Base-by-base conservation (phyloP, 2,113 vertebrate species). In the Tylochromis polylepis region DNA sequence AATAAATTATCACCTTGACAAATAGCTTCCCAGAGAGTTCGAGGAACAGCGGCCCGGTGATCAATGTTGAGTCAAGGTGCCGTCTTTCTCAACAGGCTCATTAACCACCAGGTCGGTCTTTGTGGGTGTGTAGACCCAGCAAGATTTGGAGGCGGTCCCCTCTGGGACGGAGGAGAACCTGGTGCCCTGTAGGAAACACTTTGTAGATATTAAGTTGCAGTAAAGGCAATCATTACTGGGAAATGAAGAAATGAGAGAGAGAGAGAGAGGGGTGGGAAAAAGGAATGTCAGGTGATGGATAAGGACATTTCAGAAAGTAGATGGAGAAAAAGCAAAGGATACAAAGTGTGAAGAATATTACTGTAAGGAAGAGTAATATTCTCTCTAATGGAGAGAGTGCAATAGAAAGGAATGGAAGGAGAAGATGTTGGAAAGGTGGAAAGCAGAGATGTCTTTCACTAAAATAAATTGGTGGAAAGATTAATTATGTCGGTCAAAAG, bases 1-100 rank as follows among this genome's bases (percentile, higher is more conserved):
- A 93, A 95, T 94, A 95, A 94, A 96, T 95, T 58, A 95, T 95
- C 94, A 94, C 93, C 88, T 91, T 95, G 95, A 95, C 94, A 93
- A 95, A 95, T 94, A 67, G 92, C 92, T 93, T 94, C 80, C 90
- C 84, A 16, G 83, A 89, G 91, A 94, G 92, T 93, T 89, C 8
- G 81, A 91, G 93, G 84, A 88, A 87, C 81, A 53, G 88, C 85
- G 89, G 83, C 81, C n/a, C 12, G 57, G 86, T 94, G 94, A 95
- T 95, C 94, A 95, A 95, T 95, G 95, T 89, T 85, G 92, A 91
- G 87, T 82, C 46, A 41, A 90, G 91, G 90, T 87, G 91, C 92
- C 56, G 89, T 92, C 90, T 93, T 90, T 88, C 94, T 95, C 90
- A 92, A 92, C 90, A 87, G 91, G 79, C 93, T 95, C 91, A 94